phyloP scores from a whole-genome alignment of 2,888 invertebrate genomes.

The Epinotia nisella region DNA sequence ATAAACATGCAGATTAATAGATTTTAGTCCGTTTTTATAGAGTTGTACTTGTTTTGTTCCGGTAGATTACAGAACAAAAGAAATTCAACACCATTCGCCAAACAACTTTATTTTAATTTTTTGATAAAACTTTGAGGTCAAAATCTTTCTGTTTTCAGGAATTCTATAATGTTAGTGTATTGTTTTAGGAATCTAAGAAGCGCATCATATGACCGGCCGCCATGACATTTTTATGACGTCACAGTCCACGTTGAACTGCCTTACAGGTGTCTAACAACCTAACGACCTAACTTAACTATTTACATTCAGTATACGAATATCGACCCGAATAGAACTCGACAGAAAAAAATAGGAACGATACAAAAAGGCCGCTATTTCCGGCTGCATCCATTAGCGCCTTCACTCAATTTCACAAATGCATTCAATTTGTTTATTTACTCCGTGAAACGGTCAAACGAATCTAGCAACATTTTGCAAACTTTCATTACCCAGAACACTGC shows the following conservation, averaged over 20 bases:
- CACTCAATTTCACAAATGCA: constrained; percentile 6
- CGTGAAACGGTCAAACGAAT: background rate
- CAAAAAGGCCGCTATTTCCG: constrained; percentile 70
- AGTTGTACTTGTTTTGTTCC: too few relatives aligned
- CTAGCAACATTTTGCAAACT: background rate
- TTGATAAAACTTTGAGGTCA: too few relatives aligned
- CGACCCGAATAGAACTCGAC: constrained; percentile 82
- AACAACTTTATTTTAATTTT: too few relatives aligned
- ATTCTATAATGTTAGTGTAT: background rate
- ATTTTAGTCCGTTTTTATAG: too few relatives aligned
- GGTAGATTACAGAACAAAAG: too few relatives aligned
- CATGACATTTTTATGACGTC: constrained; percentile 34
- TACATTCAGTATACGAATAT: constrained; percentile 80
- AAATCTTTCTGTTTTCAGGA: too few relatives aligned
- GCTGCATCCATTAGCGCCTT: constrained; percentile 44
- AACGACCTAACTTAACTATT: constrained; percentile 80
- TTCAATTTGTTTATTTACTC: constrained; percentile 9
- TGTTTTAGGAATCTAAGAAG: constrained; percentile 48
- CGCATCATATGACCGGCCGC: constrained; percentile 43
- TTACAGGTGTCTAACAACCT: constrained; percentile 60
- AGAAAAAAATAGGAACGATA: constrained; percentile 84
- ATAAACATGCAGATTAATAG: too few relatives aligned
- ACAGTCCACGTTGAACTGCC: constrained; percentile 46
- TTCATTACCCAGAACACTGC: background rate
- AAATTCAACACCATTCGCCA: too few relatives aligned